Base-by-base conservation (phyloP, 37 sponge, comb jelly and placozoan genomes). In the Aphrocallistes beatrix region DNA sequence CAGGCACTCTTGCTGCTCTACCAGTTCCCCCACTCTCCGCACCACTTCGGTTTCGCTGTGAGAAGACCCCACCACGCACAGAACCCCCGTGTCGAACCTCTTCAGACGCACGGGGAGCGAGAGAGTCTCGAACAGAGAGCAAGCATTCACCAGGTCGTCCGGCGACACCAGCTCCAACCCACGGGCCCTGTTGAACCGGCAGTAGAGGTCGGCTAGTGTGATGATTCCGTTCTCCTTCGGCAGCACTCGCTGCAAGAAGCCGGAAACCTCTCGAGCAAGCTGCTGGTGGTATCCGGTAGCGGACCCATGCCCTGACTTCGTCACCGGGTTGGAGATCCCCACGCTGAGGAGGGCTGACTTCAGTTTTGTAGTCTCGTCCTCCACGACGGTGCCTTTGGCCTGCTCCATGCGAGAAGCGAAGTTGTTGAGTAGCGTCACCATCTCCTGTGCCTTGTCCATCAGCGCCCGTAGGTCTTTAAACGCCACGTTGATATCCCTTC, bases 121-220 rank as follows among this genome's bases (percentile, higher is more conserved):
- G 0, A 95, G 86, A 1, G 51, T 16, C 37, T 95, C 91, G 91
- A 95, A 95, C 85, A 87, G 84, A 25, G 87, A 85, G 85, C 99
- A 98, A 0, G 95, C 95, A 87, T 87, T 98, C 36, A 93, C 84
- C 23, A 98, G 51, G 60, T 98, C 99, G 81, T 98, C 99, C 51
- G 99, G 99, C 37, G 99, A 94, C 0, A 95, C 94, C 81, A 98
- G 89, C 92, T 95, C 99, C 85, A 98, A 84, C 8, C 99, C 99
- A 69, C 99, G 83, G 9, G 99, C 99, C 51, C 99, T 88, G 86
- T 98, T 98, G 89, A 88, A 98, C 32, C 92, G 83, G 51, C 99
- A 98, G 87, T 98, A 98, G 38, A 98, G 94, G 51, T 98, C 99
- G 69, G 94, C 86, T 42, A 98, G 82, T 21, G 90, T 93, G 90